Evolutionary conservation across 2,888 invertebrate genomes (phyloP), one percentile per base, ranked within the genome.

Genomic region (Drosophila maculinotata): DNA sequence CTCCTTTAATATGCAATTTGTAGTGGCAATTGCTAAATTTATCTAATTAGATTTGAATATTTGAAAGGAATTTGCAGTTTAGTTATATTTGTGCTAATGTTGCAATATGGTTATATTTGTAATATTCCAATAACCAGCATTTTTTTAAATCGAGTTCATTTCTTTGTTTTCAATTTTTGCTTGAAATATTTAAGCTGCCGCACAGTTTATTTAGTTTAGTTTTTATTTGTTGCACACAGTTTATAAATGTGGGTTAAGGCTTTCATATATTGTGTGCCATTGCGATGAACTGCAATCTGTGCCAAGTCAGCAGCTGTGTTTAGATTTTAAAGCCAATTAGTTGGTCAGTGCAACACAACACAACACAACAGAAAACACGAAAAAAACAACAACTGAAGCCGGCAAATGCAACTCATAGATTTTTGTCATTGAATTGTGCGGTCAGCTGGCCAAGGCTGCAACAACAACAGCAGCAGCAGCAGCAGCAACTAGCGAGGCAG

Each of bases 291-390:
- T 42, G 54, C 71, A 73, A 73, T 73, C 73, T 73, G 73, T 73
- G 73, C 56, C 73, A 69, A 58, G 68, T 70, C 69, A 63, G 65
- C 82, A 68, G 53, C 72, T 58, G 70, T 80, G 73, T 74, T 79
- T 79, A 75, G 74, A 69, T 68, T 83, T 83, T 73, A 69, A 82
- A 82, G 77, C 81, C 81, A 82, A 82, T 82, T 82, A 82, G 81
- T 69, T 75, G 66, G 39, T 51, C 59, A 56, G 54, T 62, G 49
- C 62, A 59, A 51, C 35, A 69, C 38, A 44, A 60, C 36, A 52
- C 48, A 14, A 52, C 20, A 9, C 48, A 58, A n/a, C n/a, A n/a
- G n/a, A 26, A 63, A 41, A 26, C 8, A 28, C 12, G 48, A 39
- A 47, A 38, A 9, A 35, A 10, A 33, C 7, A 39, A 25, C n/a